Base-by-base conservation (phyloP, 2,797 vertebrate species). In the Pipistrellus nathusii region DNA sequence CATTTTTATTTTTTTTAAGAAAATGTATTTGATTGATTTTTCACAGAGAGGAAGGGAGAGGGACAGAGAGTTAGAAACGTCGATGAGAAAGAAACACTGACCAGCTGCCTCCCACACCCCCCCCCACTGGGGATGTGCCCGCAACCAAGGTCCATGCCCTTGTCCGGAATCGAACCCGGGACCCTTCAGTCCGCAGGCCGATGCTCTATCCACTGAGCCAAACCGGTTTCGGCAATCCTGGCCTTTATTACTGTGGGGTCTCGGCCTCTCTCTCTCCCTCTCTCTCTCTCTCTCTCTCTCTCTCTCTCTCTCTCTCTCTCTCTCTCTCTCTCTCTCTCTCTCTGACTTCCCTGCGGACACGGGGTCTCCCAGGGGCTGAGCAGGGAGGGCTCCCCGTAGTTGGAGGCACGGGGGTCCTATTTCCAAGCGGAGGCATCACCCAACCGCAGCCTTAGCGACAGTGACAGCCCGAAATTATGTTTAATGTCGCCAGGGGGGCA, bases 391-490 rank as follows among this genome's bases (percentile, higher is more conserved):
- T 97, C 96, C 96, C 97, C 44, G 44, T 44, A 9, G 44, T 92
- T 12, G 94, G 77, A 97, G 95, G 96, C 88, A 68, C 96, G 73
- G 97, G 96, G 11, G 95, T 97, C 87, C 0, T 38, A 81, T 96
- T 96, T 97, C 93, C 78, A 94, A 97, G 91, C 83, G 88, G 93
- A 98, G 96, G 95, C 96, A 96, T 97, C 97, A 97, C 88, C 92
- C 97, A 98, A 97, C 95, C 97, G 57, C 96, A 96, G 95, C 95
- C 97, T 30, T 97, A 97, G 96, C 95, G 98, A 97, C 94, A 92
- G 93, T 97, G 97, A 97, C 97, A 96, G 97, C 25, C 20, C 91
- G 87, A 97, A 97, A 97, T 97, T 97, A 98, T 95, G 96, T 96
- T 96, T 95, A 96, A 90, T 95, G 92, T 96, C 96, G 94, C 89